Percentiles rank a stretch among this genome's conserved stretches.
These are phyloP conservation scores for Discoglossus pictus DNA, from an alignment of 2,797 vertebrate species.

Conservation along the genomic window DNA sequence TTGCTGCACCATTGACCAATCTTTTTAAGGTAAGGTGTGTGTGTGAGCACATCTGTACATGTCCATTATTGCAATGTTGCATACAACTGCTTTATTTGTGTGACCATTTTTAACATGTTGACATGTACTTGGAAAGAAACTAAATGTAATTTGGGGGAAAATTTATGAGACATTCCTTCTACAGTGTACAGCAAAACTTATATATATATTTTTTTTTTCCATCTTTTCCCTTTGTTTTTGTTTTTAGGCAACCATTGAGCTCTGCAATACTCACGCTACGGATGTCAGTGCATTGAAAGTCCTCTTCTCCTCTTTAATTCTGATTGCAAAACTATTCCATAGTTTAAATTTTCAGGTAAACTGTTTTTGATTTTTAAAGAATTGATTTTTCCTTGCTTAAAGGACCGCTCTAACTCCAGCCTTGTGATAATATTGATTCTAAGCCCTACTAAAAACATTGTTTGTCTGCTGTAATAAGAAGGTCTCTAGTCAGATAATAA, in stretches of 20 bases:
- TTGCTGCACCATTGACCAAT: constrained; percentile 92
- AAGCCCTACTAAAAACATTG: too few relatives aligned
- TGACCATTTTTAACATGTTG: too few relatives aligned
- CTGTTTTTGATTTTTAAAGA: constrained; percentile 28
- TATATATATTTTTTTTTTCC: background rate
- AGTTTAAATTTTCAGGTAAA: constrained; percentile 98
- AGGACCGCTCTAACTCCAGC: too few relatives aligned
- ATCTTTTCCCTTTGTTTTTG: constrained; percentile 14
- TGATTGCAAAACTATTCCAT: constrained; percentile 97
- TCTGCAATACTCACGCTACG: constrained; percentile 92
- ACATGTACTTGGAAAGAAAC: too few relatives aligned
- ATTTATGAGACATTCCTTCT: too few relatives aligned
- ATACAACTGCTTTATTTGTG: too few relatives aligned
- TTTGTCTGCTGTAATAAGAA: too few relatives aligned
- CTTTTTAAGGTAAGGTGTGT: constrained; percentile 87
- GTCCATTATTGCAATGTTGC: too few relatives aligned
- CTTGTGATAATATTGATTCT: too few relatives aligned
- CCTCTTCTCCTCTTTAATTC: constrained; percentile 94
- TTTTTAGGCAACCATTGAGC: constrained; percentile 91
- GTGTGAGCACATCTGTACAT: too few relatives aligned
- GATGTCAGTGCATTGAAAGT: constrained; percentile 91
- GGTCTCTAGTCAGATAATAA: too few relatives aligned
- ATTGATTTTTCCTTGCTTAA: constrained; percentile 14
- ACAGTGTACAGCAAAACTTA: background rate
- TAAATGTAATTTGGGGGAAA: too few relatives aligned